These are phyloP conservation scores for Otis tarda DNA, from an alignment of 2,113 vertebrate species.

Conservation along the genomic window DNA sequence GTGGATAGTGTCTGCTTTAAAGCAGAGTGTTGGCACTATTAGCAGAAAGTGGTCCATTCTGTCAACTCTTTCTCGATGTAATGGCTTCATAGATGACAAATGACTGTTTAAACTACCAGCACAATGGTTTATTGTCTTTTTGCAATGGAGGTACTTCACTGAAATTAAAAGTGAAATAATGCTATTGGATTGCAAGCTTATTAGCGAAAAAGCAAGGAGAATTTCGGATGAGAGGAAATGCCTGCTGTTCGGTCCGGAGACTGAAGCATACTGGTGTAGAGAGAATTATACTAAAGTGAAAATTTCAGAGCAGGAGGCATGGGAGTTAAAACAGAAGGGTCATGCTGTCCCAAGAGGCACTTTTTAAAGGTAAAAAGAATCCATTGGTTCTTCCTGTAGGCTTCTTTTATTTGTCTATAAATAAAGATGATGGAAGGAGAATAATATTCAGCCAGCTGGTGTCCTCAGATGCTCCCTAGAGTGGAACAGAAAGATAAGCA, in stretches of 20 bases:
- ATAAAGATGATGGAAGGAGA: background rate
- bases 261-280: background rate
- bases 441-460: slow-evolving; percentile 25
- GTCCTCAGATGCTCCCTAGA: slow-evolving; percentile 19
- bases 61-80: slow-evolving; percentile 45
- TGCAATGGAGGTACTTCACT: background rate
- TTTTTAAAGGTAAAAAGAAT: background rate
- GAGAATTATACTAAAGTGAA: background rate
- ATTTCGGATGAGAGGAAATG: background rate
- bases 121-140: slow-evolving; percentile 39
- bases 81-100: slow-evolving; percentile 58
- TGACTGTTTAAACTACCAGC: slow-evolving; percentile 27
- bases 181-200: background rate
- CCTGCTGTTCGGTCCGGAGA: background rate
- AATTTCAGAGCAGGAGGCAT: background rate
- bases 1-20: slow-evolving; percentile 8
- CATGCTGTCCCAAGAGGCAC: background rate
- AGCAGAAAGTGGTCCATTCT: slow-evolving; percentile 42
- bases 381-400: background rate
- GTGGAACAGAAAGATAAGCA: background rate
- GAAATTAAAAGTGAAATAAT: slow-evolving; percentile 48
- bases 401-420: slow-evolving; percentile 22
- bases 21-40: slow-evolving; percentile 14
- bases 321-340: background rate
- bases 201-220: background rate